Base-by-base conservation (phyloP, 92 coral and sea anemone genomes). In the Paragorgia papillata region DNA sequence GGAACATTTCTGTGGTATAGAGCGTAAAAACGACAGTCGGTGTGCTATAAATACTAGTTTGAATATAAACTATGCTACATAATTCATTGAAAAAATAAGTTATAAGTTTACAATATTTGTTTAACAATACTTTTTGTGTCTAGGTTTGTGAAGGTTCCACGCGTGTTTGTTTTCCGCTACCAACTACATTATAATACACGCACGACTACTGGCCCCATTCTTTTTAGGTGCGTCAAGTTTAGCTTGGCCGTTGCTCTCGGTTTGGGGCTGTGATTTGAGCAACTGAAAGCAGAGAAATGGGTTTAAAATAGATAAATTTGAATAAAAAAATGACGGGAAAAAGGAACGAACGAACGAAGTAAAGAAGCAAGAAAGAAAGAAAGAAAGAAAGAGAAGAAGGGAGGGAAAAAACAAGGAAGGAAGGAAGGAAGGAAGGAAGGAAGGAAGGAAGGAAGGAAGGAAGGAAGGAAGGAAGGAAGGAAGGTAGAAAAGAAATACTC, bases 181-280 rank as follows among this genome's bases (percentile, higher is more conserved):
- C 32, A 24, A 74, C 86, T 86, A 95, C 99, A 95, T 95, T 81
- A 95, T 53, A 27, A 69, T 62, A 74, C 99, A 95, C 49, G 99
- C 99, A 27, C 99, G 99, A 70, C 99, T 95, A 37, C 99, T 97
- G 60, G 76, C 74, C 7, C 92, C 73, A 25, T 82, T 83, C 69
- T 91, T 86, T 58, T 71, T 71, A 12, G 78, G 78, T 15, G 81
- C 88, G 66, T 94, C 98, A 7, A 85, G 71, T 40, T 91, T 94
- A 57, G 88, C 76, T 65, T 91, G 87, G 34, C 98, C 98, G 20
- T 96, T 96, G 66, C 88, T 91, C 28, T 84, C 97, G 15, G 94
- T 85, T 18, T 79, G 66, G 7, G 90, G 90, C 67, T 91, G 97
- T n/a, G 87, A 82, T 74, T 94, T 94, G 51, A 94, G 69, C 39